phyloP scores from a whole-genome alignment of 2,888 invertebrate species.

The Harpalus rubripes region DNA sequence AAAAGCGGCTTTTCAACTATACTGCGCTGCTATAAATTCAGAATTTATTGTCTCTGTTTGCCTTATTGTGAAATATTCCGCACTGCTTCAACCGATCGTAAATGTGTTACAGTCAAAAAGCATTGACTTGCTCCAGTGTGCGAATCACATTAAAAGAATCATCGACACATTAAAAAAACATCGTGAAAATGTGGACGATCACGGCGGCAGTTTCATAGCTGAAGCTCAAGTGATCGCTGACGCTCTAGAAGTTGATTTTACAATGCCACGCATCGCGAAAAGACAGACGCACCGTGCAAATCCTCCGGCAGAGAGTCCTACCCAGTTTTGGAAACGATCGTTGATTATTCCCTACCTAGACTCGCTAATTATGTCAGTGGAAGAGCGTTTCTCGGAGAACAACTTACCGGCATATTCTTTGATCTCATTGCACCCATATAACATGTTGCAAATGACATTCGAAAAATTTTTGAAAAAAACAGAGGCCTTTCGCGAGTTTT shows the following conservation, averaged over 20 bases:
- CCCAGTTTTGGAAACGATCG: not conserved
- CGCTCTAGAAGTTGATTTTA: not conserved
- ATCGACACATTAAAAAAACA: not conserved
- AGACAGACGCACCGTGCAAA: conserved; percentile 1
- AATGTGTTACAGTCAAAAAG: conserved; percentile 9
- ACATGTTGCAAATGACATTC: not conserved
- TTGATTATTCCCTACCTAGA: not conserved
- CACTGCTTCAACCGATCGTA: not conserved
- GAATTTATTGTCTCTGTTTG: conserved; percentile 8
- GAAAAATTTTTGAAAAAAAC: not conserved
- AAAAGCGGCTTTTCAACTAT: not conserved
- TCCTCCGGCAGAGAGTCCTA: not conserved
- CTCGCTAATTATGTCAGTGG: not conserved
- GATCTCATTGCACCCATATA: conserved; percentile 1
- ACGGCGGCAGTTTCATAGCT: not conserved
- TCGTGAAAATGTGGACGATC: not conserved
- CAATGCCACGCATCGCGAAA: not conserved
- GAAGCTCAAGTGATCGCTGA: not conserved
- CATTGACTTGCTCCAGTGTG: not conserved
- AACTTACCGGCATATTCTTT: not conserved
- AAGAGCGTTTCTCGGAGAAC: conserved; percentile 1
- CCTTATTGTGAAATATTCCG: conserved; percentile 1
- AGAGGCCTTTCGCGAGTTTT: not conserved
- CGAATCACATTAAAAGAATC: conserved; percentile 10
- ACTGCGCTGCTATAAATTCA: conserved; percentile 12